Conservation (phyloP, 35 echinoderm and acorn worm species). For the Hemicentrotus pulcherrimus region DNA sequence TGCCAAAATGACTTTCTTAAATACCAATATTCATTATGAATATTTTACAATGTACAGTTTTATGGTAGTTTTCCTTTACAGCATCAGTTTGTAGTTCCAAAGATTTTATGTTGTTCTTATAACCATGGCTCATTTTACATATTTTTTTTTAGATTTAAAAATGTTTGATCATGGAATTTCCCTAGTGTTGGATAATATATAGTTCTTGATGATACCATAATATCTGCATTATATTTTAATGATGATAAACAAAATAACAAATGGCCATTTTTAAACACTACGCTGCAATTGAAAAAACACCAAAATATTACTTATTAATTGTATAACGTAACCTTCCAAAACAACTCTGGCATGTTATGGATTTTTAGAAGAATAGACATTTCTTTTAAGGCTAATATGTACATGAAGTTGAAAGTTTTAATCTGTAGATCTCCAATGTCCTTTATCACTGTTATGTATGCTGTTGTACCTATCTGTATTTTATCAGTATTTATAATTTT, state of each 20-base stretch:
- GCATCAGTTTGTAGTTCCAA: not conserved
- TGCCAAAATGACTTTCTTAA: not conserved
- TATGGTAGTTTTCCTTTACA: not conserved
- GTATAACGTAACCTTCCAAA: not conserved
- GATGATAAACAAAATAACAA: too few relatives aligned
- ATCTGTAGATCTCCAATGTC: not conserved
- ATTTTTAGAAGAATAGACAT: not conserved
- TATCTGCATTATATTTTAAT: not conserved
- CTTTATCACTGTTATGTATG: not conserved
- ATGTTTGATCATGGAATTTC: not conserved
- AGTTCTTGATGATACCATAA: not conserved
- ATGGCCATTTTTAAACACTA: not conserved
- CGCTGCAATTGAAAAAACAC: not conserved
- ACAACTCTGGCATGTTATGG: not conserved
- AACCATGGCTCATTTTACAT: not conserved
- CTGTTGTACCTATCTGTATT: not conserved
- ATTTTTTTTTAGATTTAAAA: not conserved
- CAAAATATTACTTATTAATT: too few relatives aligned
- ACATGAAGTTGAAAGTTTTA: not conserved
- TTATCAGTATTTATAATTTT: conserved; percentile 13
- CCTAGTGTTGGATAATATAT: not conserved
- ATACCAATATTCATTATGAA: not conserved
- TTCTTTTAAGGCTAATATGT: not conserved
- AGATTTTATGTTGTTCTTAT: not conserved
- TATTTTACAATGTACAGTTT: not conserved